Conservation (phyloP, 2,888 invertebrate species). For the Synanthedon vespiformis region DNA sequence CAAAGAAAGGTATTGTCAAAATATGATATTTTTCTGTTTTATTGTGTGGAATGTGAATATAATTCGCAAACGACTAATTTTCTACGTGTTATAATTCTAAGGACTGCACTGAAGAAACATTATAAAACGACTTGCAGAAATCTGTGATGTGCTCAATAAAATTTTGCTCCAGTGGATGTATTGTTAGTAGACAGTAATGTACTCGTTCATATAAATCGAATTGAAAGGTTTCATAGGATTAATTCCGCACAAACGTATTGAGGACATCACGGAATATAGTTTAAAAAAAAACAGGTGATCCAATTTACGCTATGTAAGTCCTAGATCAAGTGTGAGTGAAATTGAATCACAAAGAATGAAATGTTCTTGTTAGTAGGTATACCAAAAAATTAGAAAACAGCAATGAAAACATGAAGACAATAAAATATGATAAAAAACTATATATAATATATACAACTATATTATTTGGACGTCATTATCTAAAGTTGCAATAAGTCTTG, state of each 20-base stretch:
- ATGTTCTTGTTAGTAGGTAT: too few relatives aligned
- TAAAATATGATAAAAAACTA: too few relatives aligned
- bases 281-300: slow-evolving; percentile 20
- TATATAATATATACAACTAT: too few relatives aligned
- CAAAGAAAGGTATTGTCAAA: too few relatives aligned
- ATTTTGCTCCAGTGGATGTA: neutral
- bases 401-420: too few relatives aligned
- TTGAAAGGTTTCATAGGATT: slow-evolving; percentile 11
- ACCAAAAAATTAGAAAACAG: too few relatives aligned
- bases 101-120: neutral
- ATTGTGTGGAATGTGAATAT: too few relatives aligned
- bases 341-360: slow-evolving; percentile 5
- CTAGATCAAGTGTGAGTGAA: slow-evolving; percentile 32
- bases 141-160: slow-evolving; percentile 23
- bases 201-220: slow-evolving; percentile 3
- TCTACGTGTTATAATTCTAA: too few relatives aligned
- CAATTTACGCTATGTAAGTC: slow-evolving; percentile 13
- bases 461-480: too few relatives aligned
- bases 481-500: too few relatives aligned
- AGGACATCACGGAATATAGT: slow-evolving; percentile 32
- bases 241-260: neutral
- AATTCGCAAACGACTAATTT: too few relatives aligned
- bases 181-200: slow-evolving; percentile 7
- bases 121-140: slow-evolving; percentile 16
- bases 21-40: too few relatives aligned